A percentile compares a stretch with the other conserved stretches of the same genome.
phyloP scores from a whole-genome alignment of 2,888 invertebrate genomes.

The Eristalinus sepulchralis region DNA sequence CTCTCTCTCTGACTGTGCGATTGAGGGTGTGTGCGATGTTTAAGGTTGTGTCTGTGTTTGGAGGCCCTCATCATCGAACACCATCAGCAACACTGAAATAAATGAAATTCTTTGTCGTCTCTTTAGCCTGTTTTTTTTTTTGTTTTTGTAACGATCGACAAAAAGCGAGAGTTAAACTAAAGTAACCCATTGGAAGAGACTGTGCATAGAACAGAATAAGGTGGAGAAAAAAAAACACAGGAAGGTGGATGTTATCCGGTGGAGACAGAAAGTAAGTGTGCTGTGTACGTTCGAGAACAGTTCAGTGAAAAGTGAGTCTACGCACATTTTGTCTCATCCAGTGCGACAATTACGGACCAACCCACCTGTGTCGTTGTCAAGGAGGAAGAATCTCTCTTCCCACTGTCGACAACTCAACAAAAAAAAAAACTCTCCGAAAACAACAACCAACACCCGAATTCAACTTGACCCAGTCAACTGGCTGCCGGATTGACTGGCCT shows the following conservation, averaged over 20 bases:
- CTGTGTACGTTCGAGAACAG: conserved; percentile 12
- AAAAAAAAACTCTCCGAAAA: conserved; percentile 41
- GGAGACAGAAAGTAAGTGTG: conserved; percentile 2
- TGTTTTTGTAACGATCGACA: conserved; percentile 41
- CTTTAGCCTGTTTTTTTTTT: not conserved
- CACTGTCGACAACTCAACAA: not conserved
- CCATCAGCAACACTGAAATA: not conserved
- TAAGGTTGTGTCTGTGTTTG: conserved; percentile 5
- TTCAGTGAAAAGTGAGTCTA: conserved; percentile 69
- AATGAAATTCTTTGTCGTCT: not conserved
- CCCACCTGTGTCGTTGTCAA: not conserved
- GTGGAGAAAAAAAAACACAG: conserved; percentile 4
- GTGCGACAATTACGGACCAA: too few relatives aligned
- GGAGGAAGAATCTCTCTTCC: conserved; percentile 11
- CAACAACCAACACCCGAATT: conserved; percentile 68
- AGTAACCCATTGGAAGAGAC: conserved; percentile 49
- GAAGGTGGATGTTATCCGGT: not conserved
- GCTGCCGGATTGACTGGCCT: not conserved
- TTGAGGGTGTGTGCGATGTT: not conserved
- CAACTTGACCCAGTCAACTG: conserved; percentile 69
- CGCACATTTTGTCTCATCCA: too few relatives aligned
- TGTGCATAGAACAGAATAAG: conserved; percentile 33
- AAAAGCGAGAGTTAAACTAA: conserved; percentile 45
- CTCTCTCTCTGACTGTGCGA: conserved; percentile 24
- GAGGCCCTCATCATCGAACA: conserved; percentile 2